Base-by-base conservation (phyloP, 2,888 invertebrate genomes). In the Amiota mariae region DNA sequence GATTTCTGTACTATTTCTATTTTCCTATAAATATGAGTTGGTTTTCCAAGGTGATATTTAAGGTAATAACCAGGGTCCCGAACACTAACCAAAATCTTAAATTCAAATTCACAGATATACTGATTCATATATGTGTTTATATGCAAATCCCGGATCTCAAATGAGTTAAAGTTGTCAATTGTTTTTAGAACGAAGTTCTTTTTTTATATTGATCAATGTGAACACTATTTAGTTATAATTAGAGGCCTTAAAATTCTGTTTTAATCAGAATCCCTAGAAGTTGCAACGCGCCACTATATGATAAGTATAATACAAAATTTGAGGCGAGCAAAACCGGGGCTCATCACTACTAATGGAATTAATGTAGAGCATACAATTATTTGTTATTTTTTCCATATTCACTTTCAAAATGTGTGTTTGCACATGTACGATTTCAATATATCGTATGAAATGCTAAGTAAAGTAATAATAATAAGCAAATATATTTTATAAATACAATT, bases 341-440 rank as follows among this genome's bases (percentile, higher is more conserved):
- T 46, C 47, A 4, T 13, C 8, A n/a, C n/a, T n/a, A n/a, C 63
- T n/a, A 63, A 46, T 63, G 63, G 46, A 11, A 63, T 46, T 63
- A 63, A 63, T 63, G 36, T 24, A 24, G 24, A 2, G 3, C 2
- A 8, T 63, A 63, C 63, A 63, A 63, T 63, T 63, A 59, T 59
- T 6, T 20, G 2, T 2, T 59, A 63, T 63, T 20, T 20, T 59
- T n/a, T 63, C 46, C 46, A 46, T 63, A 63, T 63, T 63, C 46
- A 63, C n/a, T 63, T 63, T 15, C 46, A n/a, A 13, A 24, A 59
- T 20, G 59, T 47, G 63, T 63, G n/a, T 36, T 63, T 63, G 63
- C 63, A n/a, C 63, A 63, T 63, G 36, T 36, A 46, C 46, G 63
- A 63, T 63, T 63, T 63, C n/a, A 36, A 36, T 36, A 36, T 24